phyloP scores from a whole-genome alignment of 2,888 invertebrate species.

The Neoitamus cyanurus region DNA sequence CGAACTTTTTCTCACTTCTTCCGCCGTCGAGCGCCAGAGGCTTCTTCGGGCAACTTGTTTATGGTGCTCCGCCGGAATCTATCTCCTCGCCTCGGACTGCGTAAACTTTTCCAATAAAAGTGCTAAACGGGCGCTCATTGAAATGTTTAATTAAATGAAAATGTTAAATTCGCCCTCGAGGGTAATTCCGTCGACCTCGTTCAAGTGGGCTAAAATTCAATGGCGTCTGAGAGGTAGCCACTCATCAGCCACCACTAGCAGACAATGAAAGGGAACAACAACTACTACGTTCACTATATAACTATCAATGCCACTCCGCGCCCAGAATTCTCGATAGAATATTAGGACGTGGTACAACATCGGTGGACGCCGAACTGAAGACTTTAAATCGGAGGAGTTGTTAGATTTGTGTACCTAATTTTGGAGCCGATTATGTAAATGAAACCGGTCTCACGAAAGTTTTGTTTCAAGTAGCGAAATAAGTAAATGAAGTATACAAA shows the following conservation, averaged over 20 bases:
- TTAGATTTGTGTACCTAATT: too few relatives aligned
- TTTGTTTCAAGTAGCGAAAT: too few relatives aligned
- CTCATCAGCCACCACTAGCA: neutral
- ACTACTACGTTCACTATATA: neutral
- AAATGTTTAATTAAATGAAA: conserved; percentile 35
- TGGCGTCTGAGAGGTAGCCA: neutral
- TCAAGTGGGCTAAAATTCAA: neutral
- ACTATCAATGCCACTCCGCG: neutral
- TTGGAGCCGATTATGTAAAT: too few relatives aligned
- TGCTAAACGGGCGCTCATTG: conserved; percentile 15
- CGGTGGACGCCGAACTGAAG: too few relatives aligned
- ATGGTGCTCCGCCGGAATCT: neutral
- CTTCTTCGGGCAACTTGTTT: conserved; percentile 4
- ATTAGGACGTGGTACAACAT: neutral
- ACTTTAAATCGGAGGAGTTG: neutral
- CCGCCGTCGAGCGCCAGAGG: neutral
- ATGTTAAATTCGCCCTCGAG: conserved; percentile 4
- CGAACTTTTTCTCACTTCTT: conserved; percentile 9
- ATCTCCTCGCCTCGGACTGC: neutral
- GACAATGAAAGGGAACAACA: neutral
- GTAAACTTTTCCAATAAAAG: conserved; percentile 34
- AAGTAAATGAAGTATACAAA: too few relatives aligned
- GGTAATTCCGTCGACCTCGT: neutral
- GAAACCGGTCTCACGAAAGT: too few relatives aligned
- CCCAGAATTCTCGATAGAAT: neutral